Percentiles rank a stretch among this genome's conserved stretches.
These are phyloP conservation scores for Pimpla rufipes DNA, from an alignment of 2,888 invertebrate genomes.

Conservation along the genomic window DNA sequence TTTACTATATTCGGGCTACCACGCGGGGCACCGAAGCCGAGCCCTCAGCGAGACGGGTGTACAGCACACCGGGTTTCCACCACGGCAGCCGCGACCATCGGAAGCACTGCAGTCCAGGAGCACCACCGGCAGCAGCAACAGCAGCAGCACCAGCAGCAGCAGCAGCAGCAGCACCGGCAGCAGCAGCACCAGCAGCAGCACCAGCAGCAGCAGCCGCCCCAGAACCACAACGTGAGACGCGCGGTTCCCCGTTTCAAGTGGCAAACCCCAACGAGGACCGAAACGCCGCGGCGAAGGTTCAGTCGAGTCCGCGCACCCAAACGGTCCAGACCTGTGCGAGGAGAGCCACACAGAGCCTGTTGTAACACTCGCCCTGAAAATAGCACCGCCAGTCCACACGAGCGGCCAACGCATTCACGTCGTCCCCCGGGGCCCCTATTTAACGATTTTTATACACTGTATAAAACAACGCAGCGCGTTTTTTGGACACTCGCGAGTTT, in stretches of 20 bases:
- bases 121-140: conserved; percentile 80
- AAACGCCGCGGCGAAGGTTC: conserved; percentile 79
- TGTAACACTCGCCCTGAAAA: no score
- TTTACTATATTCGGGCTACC: conserved; percentile 83
- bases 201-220: conserved; percentile 56
- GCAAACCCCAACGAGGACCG: conserved; percentile 73
- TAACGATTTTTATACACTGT: no score
- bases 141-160: conserved; percentile 61
- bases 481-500: no score
- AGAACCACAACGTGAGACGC: conserved; percentile 64
- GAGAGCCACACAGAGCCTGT: conserved; percentile 60
- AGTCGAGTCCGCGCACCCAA: conserved; percentile 85
- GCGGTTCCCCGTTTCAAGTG: conserved; percentile 68
- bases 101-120: conserved; percentile 67
- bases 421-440: no score
- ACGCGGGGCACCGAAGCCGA: conserved; percentile 51
- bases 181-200: conserved; percentile 67
- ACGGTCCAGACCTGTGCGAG: conserved; percentile 84
- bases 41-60: conserved; percentile 39
- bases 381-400: no score
- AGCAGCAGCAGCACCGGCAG: conserved; percentile 67
- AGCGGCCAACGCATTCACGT: no score
- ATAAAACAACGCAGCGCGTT: no score
- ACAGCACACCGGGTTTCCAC: conserved; percentile 56
- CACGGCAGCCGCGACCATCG: conserved; percentile 25